Conservation (phyloP, 2,113 vertebrate genomes). For the Pseudonaja textilis region DNA sequence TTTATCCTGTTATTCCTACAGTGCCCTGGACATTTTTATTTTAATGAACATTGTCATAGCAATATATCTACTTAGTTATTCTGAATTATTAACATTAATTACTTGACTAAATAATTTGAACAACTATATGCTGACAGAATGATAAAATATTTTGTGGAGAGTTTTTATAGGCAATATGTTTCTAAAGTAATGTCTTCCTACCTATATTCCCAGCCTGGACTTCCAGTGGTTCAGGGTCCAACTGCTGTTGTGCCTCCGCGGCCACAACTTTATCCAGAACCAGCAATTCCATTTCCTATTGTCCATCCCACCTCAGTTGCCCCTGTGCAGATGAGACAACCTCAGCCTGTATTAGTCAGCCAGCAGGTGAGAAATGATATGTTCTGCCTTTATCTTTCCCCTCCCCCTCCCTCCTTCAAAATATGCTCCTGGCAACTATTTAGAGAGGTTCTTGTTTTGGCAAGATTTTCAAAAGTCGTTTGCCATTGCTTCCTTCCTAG, state of each 20-base stretch:
- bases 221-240: background rate
- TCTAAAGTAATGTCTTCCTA: background rate
- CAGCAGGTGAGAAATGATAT: conserved; percentile 76
- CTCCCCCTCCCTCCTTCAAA: background rate
- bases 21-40: background rate
- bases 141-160: background rate
- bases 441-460: background rate
- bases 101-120: background rate
- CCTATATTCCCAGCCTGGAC: conserved; percentile 57
- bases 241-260: conserved; percentile 39
- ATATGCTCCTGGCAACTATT: background rate
- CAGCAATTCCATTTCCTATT: conserved; percentile 57
- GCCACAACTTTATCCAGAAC: conserved; percentile 73
- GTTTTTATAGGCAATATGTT: background rate
- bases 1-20: background rate
- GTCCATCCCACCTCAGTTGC: conserved; percentile 61
- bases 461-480: background rate
- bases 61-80: background rate
- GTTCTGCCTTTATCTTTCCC: background rate
- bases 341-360: conserved; percentile 52
- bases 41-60: background rate
- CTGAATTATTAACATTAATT: background rate
- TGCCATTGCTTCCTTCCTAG: background rate
- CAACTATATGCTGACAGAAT: background rate
- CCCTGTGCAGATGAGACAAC: conserved; percentile 54